Evolutionary conservation across 2,113 vertebrate genomes (phyloP), one percentile per base, ranked within the genome.

Genomic region (Pongo pygmaeus): DNA sequence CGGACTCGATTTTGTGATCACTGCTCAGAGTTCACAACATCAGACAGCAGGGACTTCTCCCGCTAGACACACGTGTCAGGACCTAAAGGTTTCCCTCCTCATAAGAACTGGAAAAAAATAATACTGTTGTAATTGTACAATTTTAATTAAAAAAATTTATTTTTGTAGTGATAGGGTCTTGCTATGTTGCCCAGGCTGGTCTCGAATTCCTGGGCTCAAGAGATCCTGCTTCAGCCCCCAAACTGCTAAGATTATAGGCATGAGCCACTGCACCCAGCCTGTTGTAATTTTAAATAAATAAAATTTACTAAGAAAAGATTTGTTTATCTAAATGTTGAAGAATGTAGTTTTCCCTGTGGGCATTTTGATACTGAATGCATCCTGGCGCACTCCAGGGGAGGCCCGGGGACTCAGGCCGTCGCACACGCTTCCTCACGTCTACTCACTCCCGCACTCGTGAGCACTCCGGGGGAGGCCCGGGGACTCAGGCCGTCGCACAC

Each of bases 391-490:
- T 64, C 27, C 5, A 0, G 25, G 61, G 27, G 61, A 64, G 61
- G 52, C 52, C 52, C 5, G 0, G 52, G 52, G 52, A 55, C 52
- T 55, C 17, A 2, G 0, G 52, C 17, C 17, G 6, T 6, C 52
- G 5, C 52, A 55, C 17, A 0, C 0, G 52, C 52, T 55, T 18
- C 52, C 50, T 50, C 14, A 50, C 48, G 13, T 50, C 12, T 50
- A 14, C 13, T 50, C 0, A 13, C 48, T 50, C 48, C 48, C 35
- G 11, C 20, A 14, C 32, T 1, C 3, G 6, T 25, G 22, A 7
- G 11, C 48, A 48, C 8, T 48, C 48, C 2, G 11, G 48, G 48
- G 43, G 43, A 43, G 11, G 57, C 57, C 22, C 8, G 8, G 22
- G 57, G 57, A 59, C 22, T 23, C 8, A 23, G 8, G 57, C 8